Conservation (phyloP, 2,888 invertebrate species). For the Acrocera orbiculus region DNA sequence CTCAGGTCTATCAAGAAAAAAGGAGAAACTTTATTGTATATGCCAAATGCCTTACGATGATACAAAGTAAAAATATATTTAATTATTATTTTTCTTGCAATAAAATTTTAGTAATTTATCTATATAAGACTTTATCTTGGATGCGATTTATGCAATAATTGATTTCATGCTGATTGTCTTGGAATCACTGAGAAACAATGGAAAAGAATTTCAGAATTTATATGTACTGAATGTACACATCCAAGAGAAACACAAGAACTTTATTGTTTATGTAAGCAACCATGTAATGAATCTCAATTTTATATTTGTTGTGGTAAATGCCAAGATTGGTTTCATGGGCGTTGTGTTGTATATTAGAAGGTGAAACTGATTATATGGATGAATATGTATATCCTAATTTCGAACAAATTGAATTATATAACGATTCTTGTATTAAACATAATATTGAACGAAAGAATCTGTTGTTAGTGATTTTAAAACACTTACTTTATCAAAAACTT, state of each 20-base stretch:
- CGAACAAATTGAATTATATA: conserved; percentile 55
- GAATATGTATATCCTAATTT: conserved; percentile 40
- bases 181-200: conserved; percentile 85
- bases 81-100: neutral
- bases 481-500: conserved; percentile 21
- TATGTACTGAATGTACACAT: conserved; percentile 70
- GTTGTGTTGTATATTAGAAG: conserved; percentile 86
- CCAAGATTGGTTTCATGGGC: conserved; percentile 98
- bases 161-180: conserved; percentile 97
- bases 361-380: conserved; percentile 86
- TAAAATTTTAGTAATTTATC: no score
- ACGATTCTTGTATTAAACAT: conserved; percentile 54
- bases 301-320: conserved; percentile 98
- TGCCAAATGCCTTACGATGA: conserved; percentile 92
- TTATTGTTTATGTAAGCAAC: conserved; percentile 89
- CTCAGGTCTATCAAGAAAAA: conserved; percentile 32
- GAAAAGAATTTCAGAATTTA: conserved; percentile 74
- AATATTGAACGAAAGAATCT: conserved; percentile 46
- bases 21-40: conserved; percentile 73
- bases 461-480: conserved; percentile 56
- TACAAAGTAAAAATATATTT: conserved; percentile 53
- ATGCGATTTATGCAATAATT: conserved; percentile 93
- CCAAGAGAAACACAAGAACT: conserved; percentile 79
- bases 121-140: conserved; percentile 84
- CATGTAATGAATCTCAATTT: conserved; percentile 95